Evolutionary conservation across 1,140 invertebrate species (phyloP).

Genomic region (Heliothis subflexa): DNA sequence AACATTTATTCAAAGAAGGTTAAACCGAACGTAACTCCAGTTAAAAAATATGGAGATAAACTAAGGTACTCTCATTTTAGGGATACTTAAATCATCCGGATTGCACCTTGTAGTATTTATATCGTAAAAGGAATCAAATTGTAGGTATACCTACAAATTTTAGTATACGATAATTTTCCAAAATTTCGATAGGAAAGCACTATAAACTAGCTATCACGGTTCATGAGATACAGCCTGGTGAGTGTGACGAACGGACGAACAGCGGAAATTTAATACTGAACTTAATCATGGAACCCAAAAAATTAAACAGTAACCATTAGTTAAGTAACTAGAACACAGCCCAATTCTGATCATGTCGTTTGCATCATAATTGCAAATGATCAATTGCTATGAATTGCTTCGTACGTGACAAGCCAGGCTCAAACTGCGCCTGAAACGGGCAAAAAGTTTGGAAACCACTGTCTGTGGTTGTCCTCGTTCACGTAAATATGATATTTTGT

Average conservation of each 20-base stretch:
- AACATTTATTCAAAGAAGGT: not conserved
- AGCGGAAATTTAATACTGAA: no score
- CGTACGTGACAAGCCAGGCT: conserved; percentile 26
- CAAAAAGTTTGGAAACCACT: not conserved
- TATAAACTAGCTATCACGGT: no score
- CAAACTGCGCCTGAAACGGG: not conserved
- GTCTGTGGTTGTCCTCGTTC: conserved; percentile 25
- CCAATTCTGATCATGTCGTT: conserved; percentile 22
- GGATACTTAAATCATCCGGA: no score
- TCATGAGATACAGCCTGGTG: no score
- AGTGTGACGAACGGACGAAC: no score
- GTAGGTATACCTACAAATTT: no score
- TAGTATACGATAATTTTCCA: no score
- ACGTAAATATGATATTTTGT: conserved; percentile 24
- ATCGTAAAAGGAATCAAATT: no score
- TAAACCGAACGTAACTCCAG: not conserved
- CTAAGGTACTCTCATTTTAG: no score
- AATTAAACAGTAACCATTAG: not conserved
- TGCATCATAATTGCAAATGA: conserved; percentile 33
- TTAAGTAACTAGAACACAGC: conserved; percentile 13
- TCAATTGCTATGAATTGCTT: conserved; percentile 37
- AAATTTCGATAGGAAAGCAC: no score
- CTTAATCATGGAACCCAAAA: not conserved
- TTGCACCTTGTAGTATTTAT: no score
- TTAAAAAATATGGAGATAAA: not conserved